These are phyloP conservation scores for Pterocles burchelli DNA, from an alignment of 2,113 vertebrate species.

Conservation along the genomic window DNA sequence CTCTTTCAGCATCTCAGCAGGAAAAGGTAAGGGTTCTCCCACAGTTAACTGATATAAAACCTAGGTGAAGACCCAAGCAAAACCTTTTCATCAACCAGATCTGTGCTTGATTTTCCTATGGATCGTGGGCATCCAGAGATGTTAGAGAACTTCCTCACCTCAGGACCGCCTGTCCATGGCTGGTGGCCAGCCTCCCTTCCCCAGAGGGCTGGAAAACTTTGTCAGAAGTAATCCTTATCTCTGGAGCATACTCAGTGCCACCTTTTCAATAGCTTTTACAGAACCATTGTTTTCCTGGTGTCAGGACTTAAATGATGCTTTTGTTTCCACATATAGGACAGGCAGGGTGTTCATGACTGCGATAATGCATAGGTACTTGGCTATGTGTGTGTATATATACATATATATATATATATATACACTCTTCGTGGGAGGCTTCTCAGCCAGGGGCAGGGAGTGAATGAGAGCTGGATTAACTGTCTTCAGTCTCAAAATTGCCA, in stretches of 20 bases:
- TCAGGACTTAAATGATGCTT: neutral
- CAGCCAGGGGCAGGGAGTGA: neutral
- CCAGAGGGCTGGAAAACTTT: neutral
- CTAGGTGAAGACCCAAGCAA: neutral
- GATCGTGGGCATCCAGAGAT: neutral
- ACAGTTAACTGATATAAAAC: neutral
- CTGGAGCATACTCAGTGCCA: neutral
- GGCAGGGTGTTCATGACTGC: neutral
- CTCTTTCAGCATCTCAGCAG: neutral
- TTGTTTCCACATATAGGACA: neutral
- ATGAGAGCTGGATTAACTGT: neutral
- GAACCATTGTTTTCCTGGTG: neutral
- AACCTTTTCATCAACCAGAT: neutral
- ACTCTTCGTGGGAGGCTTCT: neutral
- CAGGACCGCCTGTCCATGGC: neutral
- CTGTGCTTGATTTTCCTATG: neutral
- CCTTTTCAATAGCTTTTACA: neutral
- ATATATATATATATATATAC: neutral
- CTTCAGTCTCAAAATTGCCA: neutral
- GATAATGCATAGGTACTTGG: neutral
- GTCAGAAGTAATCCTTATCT: neutral
- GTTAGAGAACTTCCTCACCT: neutral
- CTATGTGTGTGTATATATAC: neutral
- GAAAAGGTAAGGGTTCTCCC: neutral
- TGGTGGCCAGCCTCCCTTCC: neutral